A percentile compares a stretch with the other conserved stretches of the same genome.
Evolutionary conservation across 2,797 vertebrate species (phyloP).

Genomic region (Alauda arvensis): DNA sequence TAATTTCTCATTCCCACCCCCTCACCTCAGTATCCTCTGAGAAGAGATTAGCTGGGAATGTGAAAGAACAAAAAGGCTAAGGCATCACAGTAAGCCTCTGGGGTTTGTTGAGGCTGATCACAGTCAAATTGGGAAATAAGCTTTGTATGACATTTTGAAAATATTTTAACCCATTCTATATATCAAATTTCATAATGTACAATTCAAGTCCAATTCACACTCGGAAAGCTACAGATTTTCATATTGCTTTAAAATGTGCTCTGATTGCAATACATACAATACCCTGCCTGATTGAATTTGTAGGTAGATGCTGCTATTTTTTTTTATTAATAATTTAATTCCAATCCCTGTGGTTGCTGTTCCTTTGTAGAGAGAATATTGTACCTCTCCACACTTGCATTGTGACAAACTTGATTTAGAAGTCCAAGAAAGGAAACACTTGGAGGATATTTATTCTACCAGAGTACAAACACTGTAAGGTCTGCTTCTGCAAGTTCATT

Average conservation of each 20-base stretch:
- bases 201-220: not conserved
- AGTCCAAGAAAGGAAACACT: not conserved
- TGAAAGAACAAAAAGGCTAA: not conserved
- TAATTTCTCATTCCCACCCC: not conserved
- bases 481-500: not conserved
- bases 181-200: not conserved
- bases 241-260: not conserved
- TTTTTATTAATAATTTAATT: not conserved
- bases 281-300: not conserved
- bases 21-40: not conserved
- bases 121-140: not conserved
- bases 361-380: not conserved
- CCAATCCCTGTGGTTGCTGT: not conserved
- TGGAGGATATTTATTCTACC: not conserved
- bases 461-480: not conserved
- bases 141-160: not conserved
- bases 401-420: not conserved
- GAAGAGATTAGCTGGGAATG: not conserved
- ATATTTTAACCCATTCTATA: not conserved
- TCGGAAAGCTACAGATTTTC: not conserved
- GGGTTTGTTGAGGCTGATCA: not conserved
- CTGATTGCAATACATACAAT: not conserved
- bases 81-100: not conserved
- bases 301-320: not conserved
- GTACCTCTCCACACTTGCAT: not conserved